Base-by-base conservation (phyloP, 2,888 invertebrate species). In the Trissolcus brochymenae region DNA sequence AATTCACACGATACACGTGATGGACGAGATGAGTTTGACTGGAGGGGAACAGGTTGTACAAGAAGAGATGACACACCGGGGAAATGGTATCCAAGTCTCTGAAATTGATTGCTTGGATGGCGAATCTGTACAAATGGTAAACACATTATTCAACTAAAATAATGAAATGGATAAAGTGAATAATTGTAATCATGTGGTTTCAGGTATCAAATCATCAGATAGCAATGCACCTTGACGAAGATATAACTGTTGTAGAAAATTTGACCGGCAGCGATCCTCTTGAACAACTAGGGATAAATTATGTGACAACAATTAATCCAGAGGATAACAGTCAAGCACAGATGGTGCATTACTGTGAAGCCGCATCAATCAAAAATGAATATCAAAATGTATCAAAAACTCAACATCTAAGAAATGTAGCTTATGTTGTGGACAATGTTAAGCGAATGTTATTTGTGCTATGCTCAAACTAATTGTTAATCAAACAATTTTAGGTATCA, bases 161-260 rank as follows among this genome's bases (percentile, higher is more conserved):
- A n/a, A n/a, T n/a, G n/a, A n/a, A n/a, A n/a, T n/a, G n/a, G n/a
- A n/a, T n/a, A n/a, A n/a, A n/a, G n/a, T n/a, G n/a, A n/a, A 25
- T n/a, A 46, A 46, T 46, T 46, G 46, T 1, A 19, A 19, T 19
- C 19, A 46, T 16, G 1, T 14, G 49, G 16, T 64, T 75, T 40
- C 53, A 88, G 88, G 87, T 88, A 29, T 87, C 87, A 4, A 85
- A 85, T 80, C 87, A 88, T 80, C 85, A 87, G 65, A 88, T 88
- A 62, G 81, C 88, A 11, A 86, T 89, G 85, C 87, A 88, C 64
- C 76, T 88, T 16, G 86, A 86, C 16, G 87, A 87, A 40, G 84
- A 87, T 21, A 87, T 88, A 81, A 81, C 88, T 13, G 88, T 87
- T 7, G 88, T 89, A 6, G 87, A 85, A 35, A 87, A 87, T 78